Percentiles rank a stretch among this genome's conserved stretches.
phyloP scores from a whole-genome alignment of 2,113 vertebrate species.

The Alouatta palliata region DNA sequence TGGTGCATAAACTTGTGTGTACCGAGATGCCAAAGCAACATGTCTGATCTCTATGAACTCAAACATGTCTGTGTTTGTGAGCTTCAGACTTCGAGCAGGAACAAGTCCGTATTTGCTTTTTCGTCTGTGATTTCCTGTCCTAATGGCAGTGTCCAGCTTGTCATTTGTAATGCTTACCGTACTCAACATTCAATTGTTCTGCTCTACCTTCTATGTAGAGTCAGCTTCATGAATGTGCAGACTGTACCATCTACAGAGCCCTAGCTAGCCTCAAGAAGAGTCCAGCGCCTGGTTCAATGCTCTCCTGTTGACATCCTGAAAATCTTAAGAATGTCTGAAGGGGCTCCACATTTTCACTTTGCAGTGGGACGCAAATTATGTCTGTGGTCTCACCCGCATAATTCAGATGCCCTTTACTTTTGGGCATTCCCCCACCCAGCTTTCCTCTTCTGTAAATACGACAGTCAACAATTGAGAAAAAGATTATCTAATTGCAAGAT shows the following conservation, averaged over 20 bases:
- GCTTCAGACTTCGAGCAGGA: not conserved
- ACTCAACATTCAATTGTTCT: not conserved
- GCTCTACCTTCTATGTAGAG: not conserved
- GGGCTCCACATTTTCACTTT: not conserved
- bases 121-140: not conserved
- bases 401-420: not conserved
- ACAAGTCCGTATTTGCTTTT: not conserved
- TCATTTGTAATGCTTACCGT: not conserved
- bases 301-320: not conserved
- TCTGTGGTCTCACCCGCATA: not conserved
- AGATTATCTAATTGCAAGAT: not conserved
- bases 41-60: not conserved
- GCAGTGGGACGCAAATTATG: too few relatives aligned
- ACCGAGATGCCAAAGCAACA: not conserved
- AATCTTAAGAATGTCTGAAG: not conserved
- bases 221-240: not conserved
- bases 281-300: not conserved
- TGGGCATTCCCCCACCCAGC: not conserved
- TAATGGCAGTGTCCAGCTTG: not conserved
- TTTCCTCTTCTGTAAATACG: not conserved
- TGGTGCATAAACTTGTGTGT: not conserved
- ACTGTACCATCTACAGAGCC: not conserved
- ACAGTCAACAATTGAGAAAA: not conserved
- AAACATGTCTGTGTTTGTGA: not conserved
- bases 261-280: not conserved